Percentiles rank a stretch among this genome's conserved stretches.
These are phyloP conservation scores for Sinodicranocentrus sp. DNA, from an alignment of 2,888 invertebrate species.

Conservation along the genomic window DNA sequence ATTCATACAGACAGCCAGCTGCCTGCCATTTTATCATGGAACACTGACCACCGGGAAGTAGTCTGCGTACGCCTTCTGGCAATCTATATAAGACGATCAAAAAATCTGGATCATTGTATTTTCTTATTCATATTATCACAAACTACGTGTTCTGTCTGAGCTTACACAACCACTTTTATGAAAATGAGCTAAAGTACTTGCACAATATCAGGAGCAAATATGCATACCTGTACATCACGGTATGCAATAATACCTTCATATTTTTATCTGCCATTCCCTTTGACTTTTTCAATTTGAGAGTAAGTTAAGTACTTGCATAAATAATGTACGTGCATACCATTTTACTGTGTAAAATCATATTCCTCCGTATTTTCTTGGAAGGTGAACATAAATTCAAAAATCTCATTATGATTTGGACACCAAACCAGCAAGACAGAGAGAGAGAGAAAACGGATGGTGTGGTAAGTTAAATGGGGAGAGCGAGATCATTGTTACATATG, in stretches of 20 bases:
- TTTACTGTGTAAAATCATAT: conserved; percentile 16
- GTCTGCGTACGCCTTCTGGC: conserved; percentile 51
- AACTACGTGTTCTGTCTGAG: too few species aligned
- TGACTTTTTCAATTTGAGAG: conserved; percentile 51
- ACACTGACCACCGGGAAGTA: conserved; percentile 63
- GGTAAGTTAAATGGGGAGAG: neutral
- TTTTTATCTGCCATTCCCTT: conserved; percentile 54
- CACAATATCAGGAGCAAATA: too few species aligned
- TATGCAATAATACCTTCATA: too few species aligned
- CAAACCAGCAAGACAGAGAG: conserved; percentile 30
- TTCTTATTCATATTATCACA: too few species aligned
- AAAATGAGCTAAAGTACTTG: too few species aligned
- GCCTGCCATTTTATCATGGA: conserved; percentile 50
- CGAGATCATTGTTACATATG: too few species aligned
- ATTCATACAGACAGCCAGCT: conserved; percentile 17
- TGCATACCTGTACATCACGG: too few species aligned
- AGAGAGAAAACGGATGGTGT: conserved; percentile 8
- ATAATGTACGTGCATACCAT: conserved; percentile 32
- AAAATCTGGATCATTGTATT: conserved; percentile 51
- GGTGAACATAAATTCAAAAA: conserved; percentile 60
- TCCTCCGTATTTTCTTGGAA: conserved; percentile 30
- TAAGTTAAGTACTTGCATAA: conserved; percentile 11
- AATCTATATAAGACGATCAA: conserved; percentile 12
- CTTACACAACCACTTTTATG: too few species aligned
- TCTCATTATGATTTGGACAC: conserved; percentile 64